Evolutionary conservation across 2,888 invertebrate species (phyloP).

Genomic region (Cryptocheilus praepositus): DNA sequence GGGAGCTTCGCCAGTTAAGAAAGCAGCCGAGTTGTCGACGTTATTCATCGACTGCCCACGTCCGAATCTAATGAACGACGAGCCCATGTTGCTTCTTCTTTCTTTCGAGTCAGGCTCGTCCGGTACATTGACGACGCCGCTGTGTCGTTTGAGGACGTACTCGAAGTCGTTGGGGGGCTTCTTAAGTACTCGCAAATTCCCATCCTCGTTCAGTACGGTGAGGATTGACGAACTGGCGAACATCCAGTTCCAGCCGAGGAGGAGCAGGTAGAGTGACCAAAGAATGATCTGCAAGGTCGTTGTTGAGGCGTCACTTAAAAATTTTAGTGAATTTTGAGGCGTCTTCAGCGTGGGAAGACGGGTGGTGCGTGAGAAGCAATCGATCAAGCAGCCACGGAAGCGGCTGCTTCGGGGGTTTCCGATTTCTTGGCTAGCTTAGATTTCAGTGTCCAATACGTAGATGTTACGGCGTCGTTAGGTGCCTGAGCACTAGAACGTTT

Average conservation of each 20-base stretch:
- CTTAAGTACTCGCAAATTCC: slow-evolving; percentile 45
- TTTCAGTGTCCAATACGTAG: too few species aligned
- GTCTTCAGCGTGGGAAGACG: too few species aligned
- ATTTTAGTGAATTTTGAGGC: too few species aligned
- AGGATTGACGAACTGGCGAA: slow-evolving; percentile 53
- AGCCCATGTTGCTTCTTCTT: slow-evolving; percentile 62
- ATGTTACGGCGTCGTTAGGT: too few species aligned
- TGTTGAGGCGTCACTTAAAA: too few species aligned
- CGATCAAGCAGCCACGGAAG: neutral
- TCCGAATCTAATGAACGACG: slow-evolving; percentile 64
- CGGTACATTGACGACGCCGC: slow-evolving; percentile 32
- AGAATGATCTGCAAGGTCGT: slow-evolving; percentile 52
- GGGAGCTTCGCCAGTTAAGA: slow-evolving; percentile 18
- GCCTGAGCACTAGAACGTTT: too few species aligned
- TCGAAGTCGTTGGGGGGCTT: slow-evolving; percentile 56
- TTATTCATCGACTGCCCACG: slow-evolving; percentile 44
- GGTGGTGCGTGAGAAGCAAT: too few species aligned
- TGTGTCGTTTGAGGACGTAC: slow-evolving; percentile 60
- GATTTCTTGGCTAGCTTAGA: neutral
- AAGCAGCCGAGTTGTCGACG: neutral
- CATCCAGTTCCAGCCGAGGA: slow-evolving; percentile 56
- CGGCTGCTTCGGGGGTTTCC: neutral
- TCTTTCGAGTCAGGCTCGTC: slow-evolving; percentile 64
- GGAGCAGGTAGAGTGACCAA: slow-evolving; percentile 54
- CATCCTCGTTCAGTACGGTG: slow-evolving; percentile 54